phyloP scores from a whole-genome alignment of 2,797 vertebrate species.

The Hypotaenidia philippensis region DNA sequence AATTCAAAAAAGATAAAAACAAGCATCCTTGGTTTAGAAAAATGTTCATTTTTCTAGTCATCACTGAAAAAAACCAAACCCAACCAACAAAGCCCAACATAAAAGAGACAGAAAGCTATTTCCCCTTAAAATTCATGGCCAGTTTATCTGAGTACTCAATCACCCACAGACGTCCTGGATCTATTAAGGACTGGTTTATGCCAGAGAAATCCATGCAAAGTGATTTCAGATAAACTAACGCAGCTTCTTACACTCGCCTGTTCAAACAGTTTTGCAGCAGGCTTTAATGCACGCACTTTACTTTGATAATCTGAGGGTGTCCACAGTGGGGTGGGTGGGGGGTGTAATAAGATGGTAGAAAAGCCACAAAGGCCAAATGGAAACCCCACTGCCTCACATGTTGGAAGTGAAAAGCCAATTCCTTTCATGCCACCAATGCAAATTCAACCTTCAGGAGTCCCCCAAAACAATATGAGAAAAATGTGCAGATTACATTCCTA shows the following conservation, averaged over 20 bases:
- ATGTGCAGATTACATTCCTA: neutral
- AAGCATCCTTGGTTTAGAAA: neutral
- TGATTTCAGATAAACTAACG: slow-evolving; percentile 28
- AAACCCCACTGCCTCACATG: neutral
- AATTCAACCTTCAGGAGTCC: neutral
- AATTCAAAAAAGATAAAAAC: neutral
- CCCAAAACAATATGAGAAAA: neutral
- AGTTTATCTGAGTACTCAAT: slow-evolving; percentile 35
- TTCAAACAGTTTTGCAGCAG: neutral
- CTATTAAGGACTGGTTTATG: slow-evolving; percentile 33
- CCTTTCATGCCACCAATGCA: neutral
- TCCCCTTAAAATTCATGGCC: slow-evolving; percentile 38
- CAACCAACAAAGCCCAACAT: neutral
- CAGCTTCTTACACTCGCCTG: neutral
- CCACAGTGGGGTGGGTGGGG: neutral
- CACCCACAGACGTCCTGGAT: slow-evolving; percentile 20
- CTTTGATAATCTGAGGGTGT: neutral
- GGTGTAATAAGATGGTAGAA: neutral
- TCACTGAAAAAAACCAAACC: neutral
- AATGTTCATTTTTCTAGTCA: neutral
- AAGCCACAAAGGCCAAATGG: neutral
- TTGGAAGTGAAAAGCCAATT: neutral
- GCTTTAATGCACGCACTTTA: neutral
- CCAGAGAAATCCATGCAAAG: slow-evolving; percentile 28
- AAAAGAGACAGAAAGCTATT: slow-evolving; percentile 17